Base-by-base conservation (phyloP, 2,797 vertebrate genomes). In the Manis crassicaudata region DNA sequence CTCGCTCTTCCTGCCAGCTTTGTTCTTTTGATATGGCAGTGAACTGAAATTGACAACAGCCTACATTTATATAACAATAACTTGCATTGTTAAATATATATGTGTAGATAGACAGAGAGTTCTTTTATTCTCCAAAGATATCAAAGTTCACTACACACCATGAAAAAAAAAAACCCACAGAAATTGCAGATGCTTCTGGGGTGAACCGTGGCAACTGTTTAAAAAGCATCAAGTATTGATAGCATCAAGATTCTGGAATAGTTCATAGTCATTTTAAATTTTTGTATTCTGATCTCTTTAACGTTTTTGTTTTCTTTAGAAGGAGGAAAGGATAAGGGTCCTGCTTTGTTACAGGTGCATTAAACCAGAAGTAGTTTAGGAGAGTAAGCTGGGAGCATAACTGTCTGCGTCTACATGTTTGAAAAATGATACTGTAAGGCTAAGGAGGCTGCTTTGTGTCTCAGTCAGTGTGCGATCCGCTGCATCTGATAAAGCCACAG, bases 41-140 rank as follows among this genome's bases (percentile, higher is more conserved):
- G 82, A 96, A 52, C 96, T 95, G 94, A 95, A 97, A 94, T 90
- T 98, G 97, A 98, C 97, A 98, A 97, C 94, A 97, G 94, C 96
- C 94, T 96, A 95, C 96, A 96, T 96, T 97, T 96, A 97, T 95
- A 88, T 97, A 97, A 98, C 97, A 98, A 96, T 98, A 97, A 97
- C 96, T 92, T 84, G 94, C 95, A 95, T 97, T 97, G 97, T 98
- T 97, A 97, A 96, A 96, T 97, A 96, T 95, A 96, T 97, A 93
- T 90, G 89, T 96, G 93, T 94, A 95, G 96, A 95, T 91, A 89
- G 97, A 96, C 81, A 97, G 72, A 97, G 72, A 95, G 94, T 95
- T 97, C 95, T 96, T 98, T 97, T 96, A 97, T 98, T 92, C 87
- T 88, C 76, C 6, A 77, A 95, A 96, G 94, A 98, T 97, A 96